Conservation (phyloP, 2,888 invertebrate genomes). For the Eumerus sabulonum region DNA sequence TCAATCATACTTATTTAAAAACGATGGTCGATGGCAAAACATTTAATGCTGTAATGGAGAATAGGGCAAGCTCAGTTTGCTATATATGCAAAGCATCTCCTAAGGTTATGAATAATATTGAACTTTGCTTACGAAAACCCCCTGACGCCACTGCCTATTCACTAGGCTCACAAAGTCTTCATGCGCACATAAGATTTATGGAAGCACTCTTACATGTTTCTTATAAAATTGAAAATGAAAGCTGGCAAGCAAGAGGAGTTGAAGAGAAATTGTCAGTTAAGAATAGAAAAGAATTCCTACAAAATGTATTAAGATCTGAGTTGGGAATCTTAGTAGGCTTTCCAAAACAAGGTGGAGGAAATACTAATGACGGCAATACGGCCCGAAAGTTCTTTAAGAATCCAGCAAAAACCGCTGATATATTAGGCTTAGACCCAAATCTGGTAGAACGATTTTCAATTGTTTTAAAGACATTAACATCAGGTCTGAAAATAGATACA, state of each 20-base stretch:
- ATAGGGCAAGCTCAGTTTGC: too few relatives aligned
- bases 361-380: background rate
- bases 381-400: background rate
- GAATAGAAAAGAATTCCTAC: constrained; percentile 3
- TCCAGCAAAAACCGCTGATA: too few relatives aligned
- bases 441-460: too few relatives aligned
- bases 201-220: background rate
- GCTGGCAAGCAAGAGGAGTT: background rate
- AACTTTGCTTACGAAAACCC: background rate
- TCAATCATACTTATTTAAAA: too few relatives aligned
- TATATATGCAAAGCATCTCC: too few relatives aligned
- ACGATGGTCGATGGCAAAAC: too few relatives aligned
- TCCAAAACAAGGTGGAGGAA: background rate
- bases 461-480: too few relatives aligned
- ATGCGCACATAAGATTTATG: constrained; percentile 1
- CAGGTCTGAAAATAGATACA: too few relatives aligned
- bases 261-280: background rate
- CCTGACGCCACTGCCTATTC: background rate
- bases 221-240: constrained; percentile 2
- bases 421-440: too few relatives aligned
- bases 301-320: background rate
- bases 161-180: background rate
- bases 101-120: too few relatives aligned
- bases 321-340: background rate
- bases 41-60: too few relatives aligned